A percentile compares a stretch with the other conserved stretches of the same genome.
These are phyloP conservation scores for Cecropterus lyciades DNA, from an alignment of 1,140 invertebrate species.

Conservation along the genomic window DNA sequence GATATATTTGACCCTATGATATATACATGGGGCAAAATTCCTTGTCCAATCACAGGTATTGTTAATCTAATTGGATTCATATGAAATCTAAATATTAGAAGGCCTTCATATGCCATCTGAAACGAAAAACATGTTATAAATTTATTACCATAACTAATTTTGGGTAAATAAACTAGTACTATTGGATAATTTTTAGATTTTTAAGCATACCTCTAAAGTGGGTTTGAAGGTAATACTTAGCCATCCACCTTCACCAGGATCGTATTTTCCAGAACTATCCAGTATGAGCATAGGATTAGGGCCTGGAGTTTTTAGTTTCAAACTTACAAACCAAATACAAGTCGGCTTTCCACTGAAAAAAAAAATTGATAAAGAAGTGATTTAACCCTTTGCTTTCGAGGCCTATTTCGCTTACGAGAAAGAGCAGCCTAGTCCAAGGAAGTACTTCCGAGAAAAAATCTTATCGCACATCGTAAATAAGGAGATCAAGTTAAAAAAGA, in stretches of 20 bases:
- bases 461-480: too few relatives aligned
- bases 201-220: slow-evolving; percentile 61
- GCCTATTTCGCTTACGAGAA: too few relatives aligned
- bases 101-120: slow-evolving; percentile 70
- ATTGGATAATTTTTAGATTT: neutral
- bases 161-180: slow-evolving; percentile 1
- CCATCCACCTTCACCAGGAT: slow-evolving; percentile 70
- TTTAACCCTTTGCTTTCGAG: too few relatives aligned
- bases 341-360: slow-evolving; percentile 66
- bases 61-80: slow-evolving; percentile 75
- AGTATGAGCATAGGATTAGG: slow-evolving; percentile 61
- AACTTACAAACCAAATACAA: slow-evolving; percentile 73
- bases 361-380: neutral
- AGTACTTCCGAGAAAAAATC: too few relatives aligned
- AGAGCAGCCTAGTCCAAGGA: too few relatives aligned
- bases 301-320: slow-evolving; percentile 62
- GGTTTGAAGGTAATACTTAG: slow-evolving; percentile 72
- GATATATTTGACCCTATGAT: slow-evolving; percentile 66
- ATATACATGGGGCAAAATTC: slow-evolving; percentile 68
- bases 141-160: slow-evolving; percentile 6
- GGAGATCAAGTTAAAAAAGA: too few relatives aligned
- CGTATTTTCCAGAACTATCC: slow-evolving; percentile 70
- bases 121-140: slow-evolving; percentile 6
- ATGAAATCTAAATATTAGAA: slow-evolving; percentile 73
- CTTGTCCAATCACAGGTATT: slow-evolving; percentile 67